Base-by-base conservation (phyloP, 2,888 invertebrate species). In the Unio pictorum region DNA sequence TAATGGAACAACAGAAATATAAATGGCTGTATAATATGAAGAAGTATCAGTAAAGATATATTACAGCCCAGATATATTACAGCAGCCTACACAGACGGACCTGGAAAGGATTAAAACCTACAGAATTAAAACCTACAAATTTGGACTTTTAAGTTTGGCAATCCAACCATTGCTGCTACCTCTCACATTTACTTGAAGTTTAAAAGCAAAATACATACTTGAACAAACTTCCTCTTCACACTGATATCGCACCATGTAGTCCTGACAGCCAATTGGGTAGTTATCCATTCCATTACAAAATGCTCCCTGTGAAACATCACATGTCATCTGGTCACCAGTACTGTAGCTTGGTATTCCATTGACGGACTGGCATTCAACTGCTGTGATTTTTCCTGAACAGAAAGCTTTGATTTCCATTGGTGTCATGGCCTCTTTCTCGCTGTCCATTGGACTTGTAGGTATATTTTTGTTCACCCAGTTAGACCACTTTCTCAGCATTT, bases 301-400 rank as follows among this genome's bases (percentile, higher is more conserved):
- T 0, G 96, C 91, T 0, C 96, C 96, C n/a, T 92, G 91, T 80
- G 94, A 93, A 72, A 96, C 87, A 61, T 85, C 81, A 72, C 89
- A 89, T 3, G 79, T 80, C 8, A 77, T 76, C 1, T 78, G 80
- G 59, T 86, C 81, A 15, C 84, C 81, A 26, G 69, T 60, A 34
- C 73, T 77, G 61, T 76, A 75, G 26, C 72, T 71, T 18, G 78
- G 75, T 18, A 75, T 75, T 26, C 75, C 78, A 68, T 76, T 73
- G 18, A 79, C 76, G 26, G 80, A 71, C 62, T 81, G 62, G 67
- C 87, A 87, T 68, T 87, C 82, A n/a, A 86, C 78, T 18, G 73
- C 66, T n/a, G 67, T 78, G 54, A 85, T 76, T 55, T 63, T 66
- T 23, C 84, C 84, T 59, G 58, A 60, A n/a, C 34, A 28, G 11